phyloP scores from a whole-genome alignment of 2,797 vertebrate genomes.

The Gambusia yucatana region DNA sequence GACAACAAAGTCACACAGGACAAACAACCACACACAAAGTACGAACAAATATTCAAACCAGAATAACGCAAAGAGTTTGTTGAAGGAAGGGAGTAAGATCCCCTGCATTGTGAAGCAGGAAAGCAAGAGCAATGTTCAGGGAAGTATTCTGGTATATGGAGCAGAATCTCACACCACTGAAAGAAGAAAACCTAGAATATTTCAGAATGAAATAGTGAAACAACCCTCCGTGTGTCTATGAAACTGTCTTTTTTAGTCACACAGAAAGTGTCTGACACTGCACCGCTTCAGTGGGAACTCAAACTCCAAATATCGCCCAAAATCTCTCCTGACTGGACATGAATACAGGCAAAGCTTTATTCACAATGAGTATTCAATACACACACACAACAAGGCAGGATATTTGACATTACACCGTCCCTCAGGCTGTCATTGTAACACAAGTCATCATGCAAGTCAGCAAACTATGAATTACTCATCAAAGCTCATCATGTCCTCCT shows the following conservation, averaged over 20 bases:
- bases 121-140: background rate
- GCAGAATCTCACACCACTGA: background rate
- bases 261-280: constrained; percentile 22
- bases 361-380: constrained; percentile 43
- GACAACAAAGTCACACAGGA: background rate
- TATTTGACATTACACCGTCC: constrained; percentile 42
- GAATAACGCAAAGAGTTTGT: background rate
- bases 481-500: constrained; percentile 38
- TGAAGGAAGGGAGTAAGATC: background rate
- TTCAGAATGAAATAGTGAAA: constrained; percentile 18
- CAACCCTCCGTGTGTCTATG: constrained; percentile 49
- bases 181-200: background rate
- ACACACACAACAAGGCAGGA: constrained; percentile 24
- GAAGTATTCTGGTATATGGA: background rate
- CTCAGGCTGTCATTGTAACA: constrained; percentile 43
- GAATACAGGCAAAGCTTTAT: constrained; percentile 5
- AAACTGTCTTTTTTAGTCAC: constrained; percentile 38
- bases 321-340: constrained; percentile 8
- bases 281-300: constrained; percentile 37
- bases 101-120: background rate
- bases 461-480: constrained; percentile 66
- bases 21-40: background rate
- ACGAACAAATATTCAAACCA: background rate
- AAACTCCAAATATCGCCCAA: constrained; percentile 13
- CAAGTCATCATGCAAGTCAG: constrained; percentile 50